Percentiles rank a stretch among this genome's conserved stretches.
Evolutionary conservation across 1,140 invertebrate genomes (phyloP).

Genomic region (Diabrotica undecimpunctata): DNA sequence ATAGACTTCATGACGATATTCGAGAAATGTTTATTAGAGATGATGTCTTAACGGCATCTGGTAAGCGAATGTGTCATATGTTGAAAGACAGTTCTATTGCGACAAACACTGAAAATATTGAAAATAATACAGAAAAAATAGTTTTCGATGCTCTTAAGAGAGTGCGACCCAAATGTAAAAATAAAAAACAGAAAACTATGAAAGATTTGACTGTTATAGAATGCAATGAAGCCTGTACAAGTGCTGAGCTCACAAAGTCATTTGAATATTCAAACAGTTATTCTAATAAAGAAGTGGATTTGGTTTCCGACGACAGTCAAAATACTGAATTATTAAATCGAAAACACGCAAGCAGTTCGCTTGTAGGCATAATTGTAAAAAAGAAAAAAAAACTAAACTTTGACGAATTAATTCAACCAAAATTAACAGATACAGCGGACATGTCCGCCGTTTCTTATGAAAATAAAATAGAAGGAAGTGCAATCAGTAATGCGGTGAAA

Average conservation of each 20-base stretch:
- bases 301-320: background rate
- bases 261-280: no score
- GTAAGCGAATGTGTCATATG: constrained; percentile 53
- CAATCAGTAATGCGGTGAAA: no score
- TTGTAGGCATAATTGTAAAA: constrained; percentile 32
- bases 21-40: constrained; percentile 64
- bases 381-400: constrained; percentile 22
- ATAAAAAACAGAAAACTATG: constrained; percentile 21
- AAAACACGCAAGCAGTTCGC: constrained; percentile 21
- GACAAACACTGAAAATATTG: background rate
- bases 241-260: no score
- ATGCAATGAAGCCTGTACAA: no score
- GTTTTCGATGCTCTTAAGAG: constrained; percentile 17
- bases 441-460: no score
- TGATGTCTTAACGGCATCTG: constrained; percentile 54
- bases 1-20: constrained; percentile 63
- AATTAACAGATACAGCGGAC: background rate
- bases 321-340: constrained; percentile 20
- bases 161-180: constrained; percentile 24
- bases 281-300: no score
- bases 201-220: constrained; percentile 29
- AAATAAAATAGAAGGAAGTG: no score
- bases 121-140: constrained; percentile 9
- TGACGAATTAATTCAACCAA: background rate
- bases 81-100: constrained; percentile 33